Evolutionary conservation across 2,797 vertebrate species (phyloP).

Genomic region (Clarias laeviceps): DNA sequence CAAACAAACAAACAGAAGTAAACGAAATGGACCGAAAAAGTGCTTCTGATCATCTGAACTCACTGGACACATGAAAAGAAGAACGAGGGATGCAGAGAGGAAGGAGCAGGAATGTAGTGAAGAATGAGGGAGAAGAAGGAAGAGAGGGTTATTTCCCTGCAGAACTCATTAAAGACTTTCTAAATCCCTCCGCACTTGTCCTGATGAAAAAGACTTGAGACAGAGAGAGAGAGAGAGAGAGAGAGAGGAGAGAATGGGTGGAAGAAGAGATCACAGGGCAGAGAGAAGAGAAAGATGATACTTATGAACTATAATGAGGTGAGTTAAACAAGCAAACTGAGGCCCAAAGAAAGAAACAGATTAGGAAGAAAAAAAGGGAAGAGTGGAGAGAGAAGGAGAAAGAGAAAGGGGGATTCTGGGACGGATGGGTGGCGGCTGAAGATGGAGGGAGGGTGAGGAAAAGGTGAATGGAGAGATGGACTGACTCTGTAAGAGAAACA

Average conservation of each 20-base stretch:
- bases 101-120: constrained; percentile 40
- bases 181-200: constrained; percentile 60
- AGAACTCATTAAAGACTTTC: constrained; percentile 73
- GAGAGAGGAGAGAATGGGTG: constrained; percentile 53
- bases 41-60: too few species aligned
- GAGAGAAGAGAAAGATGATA: neutral
- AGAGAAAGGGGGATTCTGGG: neutral
- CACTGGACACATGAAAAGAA: neutral
- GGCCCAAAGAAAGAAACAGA: neutral
- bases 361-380: neutral
- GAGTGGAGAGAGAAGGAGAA: neutral
- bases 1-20: neutral
- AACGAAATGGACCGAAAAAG: neutral
- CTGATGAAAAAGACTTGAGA: constrained; percentile 62
- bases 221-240: constrained; percentile 56
- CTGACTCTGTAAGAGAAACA: neutral
- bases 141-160: constrained; percentile 65
- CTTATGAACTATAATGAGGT: neutral
- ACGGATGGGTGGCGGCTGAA: neutral
- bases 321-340: neutral
- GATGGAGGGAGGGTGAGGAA: neutral
- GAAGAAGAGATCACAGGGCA: neutral
- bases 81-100: constrained; percentile 17
- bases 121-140: constrained; percentile 44
- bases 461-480: neutral